Conservation (phyloP, 2,888 invertebrate genomes). For the Abscondita cerata region DNA sequence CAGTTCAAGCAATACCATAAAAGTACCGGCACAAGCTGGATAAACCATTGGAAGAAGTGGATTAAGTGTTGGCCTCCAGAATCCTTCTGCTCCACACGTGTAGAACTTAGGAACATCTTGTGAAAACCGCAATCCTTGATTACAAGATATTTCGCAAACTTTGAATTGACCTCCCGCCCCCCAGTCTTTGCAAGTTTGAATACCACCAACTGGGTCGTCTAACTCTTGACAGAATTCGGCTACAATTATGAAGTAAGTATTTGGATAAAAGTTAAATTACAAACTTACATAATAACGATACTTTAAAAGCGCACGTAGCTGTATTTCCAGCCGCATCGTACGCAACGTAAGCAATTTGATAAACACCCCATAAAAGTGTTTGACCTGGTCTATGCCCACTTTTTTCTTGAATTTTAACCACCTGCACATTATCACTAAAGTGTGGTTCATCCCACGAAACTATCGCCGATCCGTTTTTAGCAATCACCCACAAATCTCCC, state of each 20-base stretch:
- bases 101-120: constrained; percentile 95
- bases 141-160: constrained; percentile 91
- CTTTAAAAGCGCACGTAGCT: constrained; percentile 90
- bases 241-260: constrained; percentile 53
- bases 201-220: constrained; percentile 89
- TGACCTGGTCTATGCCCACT: constrained; percentile 89
- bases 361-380: constrained; percentile 89
- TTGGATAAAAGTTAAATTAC: neutral
- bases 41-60: constrained; percentile 84
- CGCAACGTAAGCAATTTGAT: constrained; percentile 92
- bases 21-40: constrained; percentile 87
- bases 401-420: constrained; percentile 80
- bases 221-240: constrained; percentile 92
- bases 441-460: constrained; percentile 93
- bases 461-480: constrained; percentile 88
- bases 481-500: constrained; percentile 93
- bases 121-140: constrained; percentile 87
- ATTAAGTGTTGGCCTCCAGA: constrained; percentile 90
- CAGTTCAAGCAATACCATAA: neutral
- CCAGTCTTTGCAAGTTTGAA: constrained; percentile 93
- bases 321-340: constrained; percentile 91
- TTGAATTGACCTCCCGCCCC: constrained; percentile 96
- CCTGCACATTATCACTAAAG: constrained; percentile 88
- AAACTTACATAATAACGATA: constrained; percentile 83
- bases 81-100: constrained; percentile 97